Evolutionary conservation across 2,888 invertebrate species (phyloP).

Genomic region (Drosophila merina): DNA sequence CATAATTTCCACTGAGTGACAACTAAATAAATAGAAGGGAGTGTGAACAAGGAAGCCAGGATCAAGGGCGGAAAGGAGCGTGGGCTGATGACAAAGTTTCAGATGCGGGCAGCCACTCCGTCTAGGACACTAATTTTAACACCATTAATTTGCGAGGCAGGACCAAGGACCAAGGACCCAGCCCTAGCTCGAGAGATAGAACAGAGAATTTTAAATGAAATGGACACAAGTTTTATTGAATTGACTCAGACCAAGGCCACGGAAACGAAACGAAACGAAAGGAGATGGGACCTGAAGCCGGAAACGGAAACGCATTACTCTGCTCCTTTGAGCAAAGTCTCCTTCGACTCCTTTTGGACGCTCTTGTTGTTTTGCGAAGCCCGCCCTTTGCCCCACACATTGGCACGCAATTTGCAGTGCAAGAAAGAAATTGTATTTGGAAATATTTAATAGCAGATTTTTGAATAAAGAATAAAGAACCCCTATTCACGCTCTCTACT

Average conservation of each 20-base stretch:
- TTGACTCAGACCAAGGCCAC: constrained; percentile 53
- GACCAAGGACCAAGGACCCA: constrained; percentile 2
- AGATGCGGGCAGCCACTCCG: constrained; percentile 39
- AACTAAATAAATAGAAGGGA: constrained; percentile 67
- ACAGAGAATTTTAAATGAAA: constrained; percentile 76
- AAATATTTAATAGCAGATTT: background rate
- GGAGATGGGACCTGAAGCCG: constrained; percentile 14
- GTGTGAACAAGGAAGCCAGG: constrained; percentile 6
- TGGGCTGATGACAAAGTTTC: constrained; percentile 55
- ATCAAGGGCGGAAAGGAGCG: background rate
- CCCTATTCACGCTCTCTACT: background rate
- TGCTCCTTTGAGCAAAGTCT: constrained; percentile 32
- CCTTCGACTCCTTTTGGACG: constrained; percentile 2
- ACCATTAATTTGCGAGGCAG: constrained; percentile 70
- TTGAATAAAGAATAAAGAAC: too few relatives aligned
- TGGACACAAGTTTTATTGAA: constrained; percentile 80
- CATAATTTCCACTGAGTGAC: constrained; percentile 71
- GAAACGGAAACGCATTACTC: constrained; percentile 75
- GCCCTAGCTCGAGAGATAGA: constrained; percentile 11
- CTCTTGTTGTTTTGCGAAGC: constrained; percentile 34
- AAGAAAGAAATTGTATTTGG: background rate
- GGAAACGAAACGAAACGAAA: background rate
- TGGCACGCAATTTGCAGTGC: constrained; percentile 62
- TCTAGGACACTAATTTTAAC: constrained; percentile 68
- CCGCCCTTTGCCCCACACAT: constrained; percentile 47